Evolutionary conservation across 2,888 invertebrate species (phyloP), one percentile per base, ranked within the genome.

Genomic region (Leptopterna dolabrata): DNA sequence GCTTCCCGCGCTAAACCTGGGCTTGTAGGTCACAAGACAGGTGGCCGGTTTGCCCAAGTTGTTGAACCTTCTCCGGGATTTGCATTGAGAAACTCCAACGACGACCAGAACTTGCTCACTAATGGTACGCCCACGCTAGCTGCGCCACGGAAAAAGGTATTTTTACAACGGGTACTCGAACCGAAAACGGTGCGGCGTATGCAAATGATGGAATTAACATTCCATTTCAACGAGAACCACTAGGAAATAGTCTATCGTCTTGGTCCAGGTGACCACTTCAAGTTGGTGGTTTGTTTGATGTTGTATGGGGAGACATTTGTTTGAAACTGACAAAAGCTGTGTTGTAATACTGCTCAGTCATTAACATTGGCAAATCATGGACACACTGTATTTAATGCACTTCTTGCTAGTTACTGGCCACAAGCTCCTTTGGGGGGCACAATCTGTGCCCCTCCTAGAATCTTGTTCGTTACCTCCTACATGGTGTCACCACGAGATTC

Each of bases 1-100:
- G 13, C 24, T 13, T 4, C 63, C 4, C 7, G 63, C 24, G 19
- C 63, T 24, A 63, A 19, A 63, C 24, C 24, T 63, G 63, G 63
- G 63, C 63, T 63, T 63, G 63, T 63, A 27, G 63, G 63, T 63
- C 63, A 63, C 63, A 11, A 63, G 63, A 63, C 63, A 63, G 63
- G 63, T 63, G 63, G 63, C 63, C 63, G 63, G 63, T 63, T 63
- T 27, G 19, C 24, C 63, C 47, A 47, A 47, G 63, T 36, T 36
- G 36, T 36, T 36, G 36, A 27, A 19, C 63, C 63, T 63, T 63
- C 63, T 4, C 13, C 24, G 6, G 19, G 63, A 63, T 63, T 63
- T 63, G 63, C 63, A 63, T 63, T 63, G 63, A 11, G 24, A 19
- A 24, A 63, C 19, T n/a, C 63, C 19, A 13, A 27, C n/a, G 3